These are phyloP conservation scores for Agonopterix arenella DNA, from an alignment of 2,888 invertebrate species.

Conservation along the genomic window DNA sequence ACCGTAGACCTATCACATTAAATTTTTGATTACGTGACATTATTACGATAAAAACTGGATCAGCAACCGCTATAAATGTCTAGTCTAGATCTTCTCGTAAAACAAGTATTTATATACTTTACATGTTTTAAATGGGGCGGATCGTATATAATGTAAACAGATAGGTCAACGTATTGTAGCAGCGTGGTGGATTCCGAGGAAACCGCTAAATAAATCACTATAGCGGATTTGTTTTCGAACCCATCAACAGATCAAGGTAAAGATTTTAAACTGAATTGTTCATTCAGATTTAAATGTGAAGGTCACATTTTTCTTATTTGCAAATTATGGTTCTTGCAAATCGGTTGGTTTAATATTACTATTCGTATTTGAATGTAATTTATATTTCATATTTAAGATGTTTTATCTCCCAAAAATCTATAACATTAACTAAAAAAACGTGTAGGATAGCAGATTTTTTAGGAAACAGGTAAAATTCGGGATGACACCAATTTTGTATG, in stretches of 20 bases:
- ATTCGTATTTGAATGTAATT: no score
- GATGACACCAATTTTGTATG: no score
- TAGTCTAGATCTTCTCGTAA: slow-evolving; percentile 8
- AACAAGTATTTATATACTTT: slow-evolving; percentile 21
- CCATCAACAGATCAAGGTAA: slow-evolving; percentile 20
- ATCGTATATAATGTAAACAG: slow-evolving; percentile 44
- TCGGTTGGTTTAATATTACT: no score
- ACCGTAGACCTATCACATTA: no score
- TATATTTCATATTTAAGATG: no score
- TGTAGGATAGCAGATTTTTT: no score
- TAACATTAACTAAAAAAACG: no score
- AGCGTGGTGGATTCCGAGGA: slow-evolving; percentile 34
- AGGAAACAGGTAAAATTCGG: no score
- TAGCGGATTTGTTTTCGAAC: slow-evolving; percentile 20
- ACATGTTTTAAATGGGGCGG: slow-evolving; percentile 28
- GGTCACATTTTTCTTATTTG: no score
- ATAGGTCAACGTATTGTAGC: slow-evolving; percentile 52
- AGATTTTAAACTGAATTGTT: background rate
- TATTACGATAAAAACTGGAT: background rate
- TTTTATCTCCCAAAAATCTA: no score
- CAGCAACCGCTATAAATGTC: background rate
- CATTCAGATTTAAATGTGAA: no score
- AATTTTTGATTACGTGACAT: background rate
- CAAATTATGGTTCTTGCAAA: no score
- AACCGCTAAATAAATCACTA: slow-evolving; percentile 22